A percentile compares a stretch with the other conserved stretches of the same genome.
Evolutionary conservation across 2,113 vertebrate species (phyloP).

Genomic region (Sylvilagus bachmani): DNA sequence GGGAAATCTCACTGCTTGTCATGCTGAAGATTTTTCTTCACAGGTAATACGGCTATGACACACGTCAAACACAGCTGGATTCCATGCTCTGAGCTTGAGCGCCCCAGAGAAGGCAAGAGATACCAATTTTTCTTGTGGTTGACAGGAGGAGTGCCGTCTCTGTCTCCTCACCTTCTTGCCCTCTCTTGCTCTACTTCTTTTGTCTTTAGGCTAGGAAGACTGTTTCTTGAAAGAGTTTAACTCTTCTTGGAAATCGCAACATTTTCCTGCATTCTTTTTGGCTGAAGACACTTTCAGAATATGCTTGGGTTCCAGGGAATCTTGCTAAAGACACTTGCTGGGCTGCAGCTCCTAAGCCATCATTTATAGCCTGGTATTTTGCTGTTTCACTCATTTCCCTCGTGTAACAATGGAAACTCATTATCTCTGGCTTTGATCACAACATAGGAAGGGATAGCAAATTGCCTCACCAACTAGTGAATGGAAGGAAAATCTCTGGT

Average conservation of each 20-base stretch:
- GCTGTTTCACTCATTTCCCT: slow-evolving; percentile 68
- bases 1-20: slow-evolving; percentile 76
- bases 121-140: not conserved
- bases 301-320: slow-evolving; percentile 7
- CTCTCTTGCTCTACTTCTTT: not conserved
- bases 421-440: slow-evolving; percentile 69
- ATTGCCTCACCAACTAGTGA: slow-evolving; percentile 51
- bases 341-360: slow-evolving; percentile 46
- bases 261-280: not conserved
- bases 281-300: not conserved
- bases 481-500: slow-evolving; percentile 59
- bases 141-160: not conserved
- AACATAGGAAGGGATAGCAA: slow-evolving; percentile 46
- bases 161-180: too few relatives aligned
- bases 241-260: not conserved
- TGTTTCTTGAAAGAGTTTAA: not conserved
- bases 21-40: slow-evolving; percentile 34
- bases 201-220: not conserved
- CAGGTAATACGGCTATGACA: not conserved
- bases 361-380: slow-evolving; percentile 57
- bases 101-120: not conserved
- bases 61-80: slow-evolving; percentile 55
- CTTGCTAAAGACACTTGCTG: not conserved
- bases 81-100: not conserved
- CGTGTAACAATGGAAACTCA: slow-evolving; percentile 64